Conservation (phyloP, 2,113 vertebrate genomes). For the Lipotes vexillifer region DNA sequence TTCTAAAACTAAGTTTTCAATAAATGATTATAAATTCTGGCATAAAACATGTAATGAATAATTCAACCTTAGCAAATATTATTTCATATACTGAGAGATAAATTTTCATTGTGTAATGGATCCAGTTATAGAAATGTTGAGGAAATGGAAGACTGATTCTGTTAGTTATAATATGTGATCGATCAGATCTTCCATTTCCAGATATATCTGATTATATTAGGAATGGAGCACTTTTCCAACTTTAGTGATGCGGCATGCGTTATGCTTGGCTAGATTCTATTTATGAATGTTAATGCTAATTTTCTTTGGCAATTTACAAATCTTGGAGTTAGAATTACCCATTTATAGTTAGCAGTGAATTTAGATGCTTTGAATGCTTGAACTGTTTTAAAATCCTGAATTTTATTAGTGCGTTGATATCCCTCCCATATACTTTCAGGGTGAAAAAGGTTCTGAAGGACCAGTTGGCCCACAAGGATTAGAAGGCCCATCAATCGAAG, state of each 20-base stretch:
- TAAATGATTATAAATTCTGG: not conserved
- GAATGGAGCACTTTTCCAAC: not conserved
- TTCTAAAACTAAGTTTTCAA: constrained; percentile 11
- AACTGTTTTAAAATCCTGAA: not conserved
- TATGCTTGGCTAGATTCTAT: not conserved
- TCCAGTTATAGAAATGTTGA: not conserved
- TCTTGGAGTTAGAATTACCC: not conserved
- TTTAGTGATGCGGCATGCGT: not conserved
- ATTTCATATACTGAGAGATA: not conserved
- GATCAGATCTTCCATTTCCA: not conserved
- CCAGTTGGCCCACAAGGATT: constrained; percentile 79
- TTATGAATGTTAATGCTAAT: not conserved
- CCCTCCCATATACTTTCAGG: constrained; percentile 77
- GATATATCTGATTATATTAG: not conserved
- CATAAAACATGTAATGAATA: not conserved
- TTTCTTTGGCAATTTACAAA: not conserved
- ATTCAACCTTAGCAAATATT: not conserved
- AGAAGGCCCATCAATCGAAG: constrained; percentile 83
- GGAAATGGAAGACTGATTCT: not conserved
- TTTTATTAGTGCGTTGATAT: constrained; percentile 8
- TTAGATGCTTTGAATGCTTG: not conserved
- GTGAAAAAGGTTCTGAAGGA: constrained; percentile 87
- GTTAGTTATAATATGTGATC: not conserved
- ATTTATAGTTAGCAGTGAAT: not conserved
- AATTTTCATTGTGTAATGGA: not conserved